Evolutionary conservation across 2,113 vertebrate genomes (phyloP).

Genomic region (Scortum barcoo): DNA sequence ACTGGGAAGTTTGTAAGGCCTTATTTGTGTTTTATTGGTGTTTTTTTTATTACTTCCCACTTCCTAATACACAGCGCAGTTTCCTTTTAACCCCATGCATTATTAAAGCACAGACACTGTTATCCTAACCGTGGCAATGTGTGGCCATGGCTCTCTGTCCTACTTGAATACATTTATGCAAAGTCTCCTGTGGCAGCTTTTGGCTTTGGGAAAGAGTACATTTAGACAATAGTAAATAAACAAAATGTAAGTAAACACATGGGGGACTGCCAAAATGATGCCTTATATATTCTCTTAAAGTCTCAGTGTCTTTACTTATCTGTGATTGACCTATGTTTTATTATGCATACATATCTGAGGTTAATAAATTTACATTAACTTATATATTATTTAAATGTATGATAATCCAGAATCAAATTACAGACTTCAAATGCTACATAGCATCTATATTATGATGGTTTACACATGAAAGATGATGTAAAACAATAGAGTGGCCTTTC

Average conservation of each 20-base stretch:
- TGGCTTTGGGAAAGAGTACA: conserved; percentile 4
- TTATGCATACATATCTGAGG: not conserved
- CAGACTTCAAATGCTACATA: not conserved
- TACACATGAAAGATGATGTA: not conserved
- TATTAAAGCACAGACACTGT: conserved; percentile 53
- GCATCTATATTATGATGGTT: not conserved
- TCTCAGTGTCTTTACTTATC: not conserved
- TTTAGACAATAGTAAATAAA: conserved; percentile 1
- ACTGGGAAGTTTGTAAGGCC: not conserved
- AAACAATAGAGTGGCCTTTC: not conserved
- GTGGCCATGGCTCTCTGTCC: conserved; percentile 25
- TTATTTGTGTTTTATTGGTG: conserved; percentile 54
- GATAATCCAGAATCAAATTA: not conserved
- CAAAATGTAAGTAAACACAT: conserved; percentile 20
- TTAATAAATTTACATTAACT: not conserved
- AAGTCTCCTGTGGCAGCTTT: conserved; percentile 1
- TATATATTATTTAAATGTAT: not conserved
- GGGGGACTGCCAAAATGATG: not conserved
- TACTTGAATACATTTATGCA: conserved; percentile 4
- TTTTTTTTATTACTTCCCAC: conserved; percentile 45
- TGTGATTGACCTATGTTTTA: not conserved
- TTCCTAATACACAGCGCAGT: conserved; percentile 47
- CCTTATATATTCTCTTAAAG: not conserved
- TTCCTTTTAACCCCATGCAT: conserved; percentile 67
- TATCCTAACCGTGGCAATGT: conserved; percentile 32